Evolutionary conservation across 2,797 vertebrate species (phyloP).

Genomic region (Centropyge bicolor): DNA sequence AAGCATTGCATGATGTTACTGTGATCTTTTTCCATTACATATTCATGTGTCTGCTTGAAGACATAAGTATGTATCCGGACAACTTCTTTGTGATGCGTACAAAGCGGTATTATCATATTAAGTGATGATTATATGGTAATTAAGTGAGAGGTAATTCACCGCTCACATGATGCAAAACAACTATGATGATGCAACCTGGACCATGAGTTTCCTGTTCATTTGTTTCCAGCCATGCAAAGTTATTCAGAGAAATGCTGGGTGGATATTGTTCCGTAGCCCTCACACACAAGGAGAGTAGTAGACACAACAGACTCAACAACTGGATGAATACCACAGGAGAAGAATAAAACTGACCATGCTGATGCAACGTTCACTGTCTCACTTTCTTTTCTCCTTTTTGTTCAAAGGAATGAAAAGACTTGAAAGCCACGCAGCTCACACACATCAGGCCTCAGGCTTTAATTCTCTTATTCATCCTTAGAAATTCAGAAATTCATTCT

Average conservation of each 20-base stretch:
- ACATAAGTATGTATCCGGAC: constrained; percentile 3
- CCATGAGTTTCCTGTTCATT: constrained; percentile 18
- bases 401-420: constrained; percentile 49
- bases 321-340: constrained; percentile 40
- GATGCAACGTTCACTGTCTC: constrained; percentile 48
- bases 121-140: constrained; percentile 17
- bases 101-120: not conserved
- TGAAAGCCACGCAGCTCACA: constrained; percentile 37
- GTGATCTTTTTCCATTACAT: not conserved
- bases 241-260: constrained; percentile 18
- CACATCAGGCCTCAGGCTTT: constrained; percentile 24
- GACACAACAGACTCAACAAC: constrained; percentile 26
- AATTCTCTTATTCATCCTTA: constrained; percentile 7
- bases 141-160: constrained; percentile 19
- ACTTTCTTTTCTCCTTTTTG: constrained; percentile 12
- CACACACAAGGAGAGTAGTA: constrained; percentile 6
- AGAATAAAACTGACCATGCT: constrained; percentile 23
- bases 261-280: constrained; percentile 28
- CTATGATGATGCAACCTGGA: constrained; percentile 48
- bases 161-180: constrained; percentile 33
- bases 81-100: constrained; percentile 1
- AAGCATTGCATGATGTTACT: not conserved
- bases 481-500: constrained; percentile 14
- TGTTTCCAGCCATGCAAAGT: constrained; percentile 25
- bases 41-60: constrained; percentile 5